Percentiles rank a stretch among this genome's conserved stretches.
These are phyloP conservation scores for Sternarchorhynchus goeldii DNA, from an alignment of 2,797 vertebrate genomes.

Conservation along the genomic window DNA sequence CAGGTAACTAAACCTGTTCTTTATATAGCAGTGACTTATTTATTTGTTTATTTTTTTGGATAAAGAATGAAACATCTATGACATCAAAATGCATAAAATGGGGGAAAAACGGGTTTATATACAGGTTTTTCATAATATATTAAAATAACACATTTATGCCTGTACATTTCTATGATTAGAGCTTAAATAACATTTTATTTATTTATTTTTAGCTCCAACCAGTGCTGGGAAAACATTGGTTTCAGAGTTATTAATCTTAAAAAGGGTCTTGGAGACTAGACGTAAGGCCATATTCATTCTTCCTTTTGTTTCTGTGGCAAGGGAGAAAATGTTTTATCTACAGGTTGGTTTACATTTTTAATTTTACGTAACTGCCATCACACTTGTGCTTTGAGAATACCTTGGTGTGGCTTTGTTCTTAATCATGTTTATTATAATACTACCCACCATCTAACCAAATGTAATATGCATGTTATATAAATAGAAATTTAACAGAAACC, in stretches of 20 bases:
- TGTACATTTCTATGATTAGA: neutral
- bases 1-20: conserved; percentile 76
- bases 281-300: conserved; percentile 95
- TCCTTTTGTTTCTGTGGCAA: conserved; percentile 95
- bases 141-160: too few species aligned
- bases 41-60: neutral
- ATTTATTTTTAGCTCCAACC: conserved; percentile 84
- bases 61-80: neutral
- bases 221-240: conserved; percentile 98
- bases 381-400: neutral
- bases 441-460: neutral
- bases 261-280: conserved; percentile 88
- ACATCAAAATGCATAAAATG: neutral
- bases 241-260: conserved; percentile 93
- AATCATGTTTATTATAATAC: neutral
- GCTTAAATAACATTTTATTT: neutral
- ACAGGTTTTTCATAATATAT: too few species aligned
- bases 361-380: neutral
- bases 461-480: too few species aligned
- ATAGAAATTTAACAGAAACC: neutral
- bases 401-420: neutral
- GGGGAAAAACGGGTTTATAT: too few species aligned
- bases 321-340: conserved; percentile 95
- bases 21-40: neutral
- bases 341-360: conserved; percentile 77